Evolutionary conservation across 2,888 invertebrate genomes (phyloP).

Genomic region (Tenthredo amoena): DNA sequence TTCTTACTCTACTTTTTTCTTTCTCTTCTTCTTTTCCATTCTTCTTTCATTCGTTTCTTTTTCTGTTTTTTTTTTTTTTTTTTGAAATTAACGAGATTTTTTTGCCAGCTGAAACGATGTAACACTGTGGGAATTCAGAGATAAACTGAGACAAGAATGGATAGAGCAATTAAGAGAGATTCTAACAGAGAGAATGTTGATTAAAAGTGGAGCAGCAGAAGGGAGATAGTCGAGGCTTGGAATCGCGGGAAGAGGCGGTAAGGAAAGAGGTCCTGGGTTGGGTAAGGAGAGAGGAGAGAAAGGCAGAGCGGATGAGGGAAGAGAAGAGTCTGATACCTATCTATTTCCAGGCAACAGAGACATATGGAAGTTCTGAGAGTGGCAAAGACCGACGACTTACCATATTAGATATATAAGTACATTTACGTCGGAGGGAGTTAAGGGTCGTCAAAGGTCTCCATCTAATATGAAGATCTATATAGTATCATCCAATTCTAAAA

Average conservation of each 20-base stretch:
- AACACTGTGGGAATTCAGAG: constrained; percentile 43
- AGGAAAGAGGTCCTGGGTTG: background rate
- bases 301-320: background rate
- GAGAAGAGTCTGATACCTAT: background rate
- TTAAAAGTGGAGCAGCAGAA: constrained; percentile 34
- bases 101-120: constrained; percentile 20
- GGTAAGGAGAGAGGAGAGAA: background rate
- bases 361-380: background rate
- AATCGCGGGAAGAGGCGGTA: background rate
- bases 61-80: background rate
- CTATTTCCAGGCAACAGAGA: background rate
- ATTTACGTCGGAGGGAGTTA: constrained; percentile 5
- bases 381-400: constrained; percentile 19
- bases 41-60: background rate
- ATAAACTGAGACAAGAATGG: constrained; percentile 51
- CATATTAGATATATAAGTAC: background rate
- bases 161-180: constrained; percentile 46
- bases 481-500: constrained; percentile 5
- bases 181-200: constrained; percentile 47
- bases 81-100: constrained; percentile 36
- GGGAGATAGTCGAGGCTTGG: constrained; percentile 13
- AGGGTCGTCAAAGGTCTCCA: constrained; percentile 21
- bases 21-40: background rate
- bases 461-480: background rate
- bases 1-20: background rate